Base-by-base conservation (phyloP, 2,113 vertebrate genomes). In the Salvelinus namaycush region DNA sequence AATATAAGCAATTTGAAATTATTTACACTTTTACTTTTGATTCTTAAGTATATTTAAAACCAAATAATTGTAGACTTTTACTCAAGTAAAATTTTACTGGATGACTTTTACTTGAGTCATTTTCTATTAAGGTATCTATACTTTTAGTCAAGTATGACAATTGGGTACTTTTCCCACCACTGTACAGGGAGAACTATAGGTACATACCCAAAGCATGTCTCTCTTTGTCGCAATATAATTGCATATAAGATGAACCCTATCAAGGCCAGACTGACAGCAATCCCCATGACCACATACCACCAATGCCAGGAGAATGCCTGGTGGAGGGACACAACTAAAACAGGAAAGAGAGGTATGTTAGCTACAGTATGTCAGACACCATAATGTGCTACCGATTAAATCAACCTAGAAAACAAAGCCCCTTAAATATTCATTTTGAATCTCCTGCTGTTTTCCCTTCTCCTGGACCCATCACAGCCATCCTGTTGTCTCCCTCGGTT, bases 261-360 rank as follows among this genome's bases (percentile, higher is more conserved):
- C 3, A 94, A 91, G 76, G 92, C 90, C 5, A 94, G 80, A 0
- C 93, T 92, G 12, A 93, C 93, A 0, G 90, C 89, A 0, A 94
- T 86, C 16, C 93, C 95, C 88, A 97, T 93, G 68, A 95, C 93
- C 78, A 97, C 94, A 5, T 96, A 96, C 95, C 95, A 97, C 96
- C 96, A 97, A 88, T 95, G 95, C 96, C 96, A 96, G 57, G 95
- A 96, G 87, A 97, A 95, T 14, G 80, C 76, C 0, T 77, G 79
- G n/a, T 87, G 76, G 22, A 78, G 73, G 0, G 83, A 81, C 0
- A 57, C 51, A 72, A 76, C 90, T 92, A 77, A 24, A 70, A 73
- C 13, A 64, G 14, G 78, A 24, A 70, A 73, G 49, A 64, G 49
- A 44, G 14, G n/a, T 13, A 66, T 39, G 59, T 22, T 4, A 62